Percentiles rank a stretch among this genome's conserved stretches.
Conservation (phyloP, 2,113 vertebrate species). For the Atractosteus spatula region DNA sequence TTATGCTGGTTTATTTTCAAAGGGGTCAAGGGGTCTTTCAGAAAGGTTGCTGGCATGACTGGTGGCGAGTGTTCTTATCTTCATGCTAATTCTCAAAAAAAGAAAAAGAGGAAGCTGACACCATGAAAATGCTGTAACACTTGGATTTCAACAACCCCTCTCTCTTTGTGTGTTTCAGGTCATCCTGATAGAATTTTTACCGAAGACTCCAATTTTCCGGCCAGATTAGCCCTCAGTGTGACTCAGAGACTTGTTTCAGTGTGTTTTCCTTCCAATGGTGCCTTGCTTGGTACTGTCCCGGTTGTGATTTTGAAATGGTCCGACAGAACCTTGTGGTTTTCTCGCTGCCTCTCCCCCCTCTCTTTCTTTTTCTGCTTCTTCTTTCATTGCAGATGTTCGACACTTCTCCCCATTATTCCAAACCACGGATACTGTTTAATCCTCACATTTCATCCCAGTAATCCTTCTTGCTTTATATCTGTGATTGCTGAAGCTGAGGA, state of each 20-base stretch:
- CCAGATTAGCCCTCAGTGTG: conserved; percentile 73
- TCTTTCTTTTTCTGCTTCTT: background rate
- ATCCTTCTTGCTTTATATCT: background rate
- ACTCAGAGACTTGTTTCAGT: conserved; percentile 74
- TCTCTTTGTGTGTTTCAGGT: conserved; percentile 66
- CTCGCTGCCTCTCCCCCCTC: too few relatives aligned
- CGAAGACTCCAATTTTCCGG: conserved; percentile 84
- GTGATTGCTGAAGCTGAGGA: background rate
- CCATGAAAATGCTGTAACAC: background rate
- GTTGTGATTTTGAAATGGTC: conserved; percentile 70
- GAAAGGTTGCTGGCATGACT: conserved; percentile 43
- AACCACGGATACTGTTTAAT: conserved; percentile 1
- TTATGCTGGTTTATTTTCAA: conserved; percentile 43
- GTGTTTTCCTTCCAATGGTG: conserved; percentile 83
- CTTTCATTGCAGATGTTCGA: background rate
- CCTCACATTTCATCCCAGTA: background rate
- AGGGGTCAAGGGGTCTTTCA: conserved; percentile 60
- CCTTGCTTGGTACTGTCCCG: conserved; percentile 81
- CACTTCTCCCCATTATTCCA: conserved; percentile 1
- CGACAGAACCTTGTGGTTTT: conserved; percentile 70
- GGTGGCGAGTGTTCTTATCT: conserved; percentile 51
- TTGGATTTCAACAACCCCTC: conserved; percentile 29
- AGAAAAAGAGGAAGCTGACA: background rate
- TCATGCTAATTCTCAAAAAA: conserved; percentile 49
- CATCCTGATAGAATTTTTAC: conserved; percentile 88